Conservation (phyloP, 2,888 invertebrate species). For the Panorpa germanica region DNA sequence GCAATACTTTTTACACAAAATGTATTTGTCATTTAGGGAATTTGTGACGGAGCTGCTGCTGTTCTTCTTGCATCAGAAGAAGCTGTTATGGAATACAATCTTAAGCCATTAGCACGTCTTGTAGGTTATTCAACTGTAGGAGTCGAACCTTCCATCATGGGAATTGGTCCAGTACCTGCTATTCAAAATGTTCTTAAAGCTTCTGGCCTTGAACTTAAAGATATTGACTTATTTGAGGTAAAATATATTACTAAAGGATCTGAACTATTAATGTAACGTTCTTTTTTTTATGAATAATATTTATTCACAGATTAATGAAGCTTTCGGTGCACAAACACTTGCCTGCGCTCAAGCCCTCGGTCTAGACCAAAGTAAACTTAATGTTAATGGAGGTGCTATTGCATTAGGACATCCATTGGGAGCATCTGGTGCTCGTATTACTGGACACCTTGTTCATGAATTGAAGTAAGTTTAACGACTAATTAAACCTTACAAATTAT, state of each 20-base stretch:
- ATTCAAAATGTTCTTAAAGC: constrained; percentile 69
- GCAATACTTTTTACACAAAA: neutral
- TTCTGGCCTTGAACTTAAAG: constrained; percentile 58
- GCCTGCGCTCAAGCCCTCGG: constrained; percentile 81
- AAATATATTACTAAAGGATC: constrained; percentile 11
- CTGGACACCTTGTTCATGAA: constrained; percentile 79
- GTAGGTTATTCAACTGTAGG: constrained; percentile 86
- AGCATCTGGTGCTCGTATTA: constrained; percentile 89
- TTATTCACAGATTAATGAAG: constrained; percentile 78
- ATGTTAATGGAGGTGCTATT: constrained; percentile 92
- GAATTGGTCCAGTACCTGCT: constrained; percentile 89
- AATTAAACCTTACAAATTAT: too few relatives aligned
- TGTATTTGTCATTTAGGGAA: constrained; percentile 39
- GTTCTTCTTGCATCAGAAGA: constrained; percentile 82
- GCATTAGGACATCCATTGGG: constrained; percentile 93
- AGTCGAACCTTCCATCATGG: constrained; percentile 96
- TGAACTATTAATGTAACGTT: constrained; percentile 5
- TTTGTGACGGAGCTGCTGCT: constrained; percentile 94
- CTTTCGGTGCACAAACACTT: constrained; percentile 88
- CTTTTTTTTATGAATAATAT: constrained; percentile 8
- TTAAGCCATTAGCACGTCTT: constrained; percentile 80
- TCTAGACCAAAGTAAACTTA: constrained; percentile 71
- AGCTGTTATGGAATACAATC: constrained; percentile 57
- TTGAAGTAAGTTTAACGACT: constrained; percentile 46
- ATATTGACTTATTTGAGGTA: constrained; percentile 88